Base-by-base conservation (phyloP, 1,140 invertebrate genomes). In the Drosophila biarmipes region DNA sequence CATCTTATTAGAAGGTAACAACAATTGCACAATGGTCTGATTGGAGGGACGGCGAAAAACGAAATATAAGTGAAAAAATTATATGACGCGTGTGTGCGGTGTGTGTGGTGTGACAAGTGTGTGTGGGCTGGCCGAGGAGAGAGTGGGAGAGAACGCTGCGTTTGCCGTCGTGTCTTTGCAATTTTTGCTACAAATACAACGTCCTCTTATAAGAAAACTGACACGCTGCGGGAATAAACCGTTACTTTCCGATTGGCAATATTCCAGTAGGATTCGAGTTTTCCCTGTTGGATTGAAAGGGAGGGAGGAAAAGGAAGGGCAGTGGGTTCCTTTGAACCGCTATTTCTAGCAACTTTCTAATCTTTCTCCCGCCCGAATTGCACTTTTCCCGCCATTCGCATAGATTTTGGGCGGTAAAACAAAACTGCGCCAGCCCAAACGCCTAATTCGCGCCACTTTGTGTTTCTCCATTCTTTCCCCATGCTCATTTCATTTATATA, bases 321-420 rank as follows among this genome's bases (percentile, higher is more conserved):
- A 51, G 29, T 29, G 6, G 4, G 7, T 34, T 31, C 27, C 12
- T 12, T 31, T 1, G 8, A 12, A 8, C 40, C 10, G 19, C 15
- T 11, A 10, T 11, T 14, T 21, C 0, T 2, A 24, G 40, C 31
- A 49, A 80, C 74, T 87, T 81, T 87, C 69, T 78, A 87, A 78
- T 85, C 73, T 80, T 48, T 73, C 67, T 79, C 62, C 64, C 58
- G 77, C 66, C 55, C 58, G 66, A 74, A 89, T 82, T 87, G 84
- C 82, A 87, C 69, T 82, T 87, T 80, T 87, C 82, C 69, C 82
- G 82, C 82, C 82, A 87, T 76, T 67, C 49, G 66, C 51, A 89
- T 89, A 84, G 84, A 84, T 84, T 87, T 87, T 87, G 80, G 84
- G 84, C 84, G 82, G 71, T 87, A 87, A 87, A 74, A 71, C 79